phyloP scores from a whole-genome alignment of 2,797 vertebrate genomes.

The Pogonophryne albipinna region DNA sequence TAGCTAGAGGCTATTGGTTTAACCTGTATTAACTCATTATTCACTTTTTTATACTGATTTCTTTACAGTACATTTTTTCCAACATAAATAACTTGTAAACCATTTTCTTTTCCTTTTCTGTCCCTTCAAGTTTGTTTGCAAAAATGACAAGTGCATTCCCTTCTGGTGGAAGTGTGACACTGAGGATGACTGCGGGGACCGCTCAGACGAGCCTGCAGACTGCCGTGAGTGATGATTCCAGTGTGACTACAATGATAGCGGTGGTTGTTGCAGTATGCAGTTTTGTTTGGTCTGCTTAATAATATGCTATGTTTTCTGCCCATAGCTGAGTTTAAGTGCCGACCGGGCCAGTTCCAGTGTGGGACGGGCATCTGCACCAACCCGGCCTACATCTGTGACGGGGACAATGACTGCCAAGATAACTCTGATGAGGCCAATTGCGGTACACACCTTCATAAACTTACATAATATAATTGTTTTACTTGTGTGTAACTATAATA shows the following conservation, averaged over 20 bases:
- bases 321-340: slow-evolving; percentile 93
- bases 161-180: slow-evolving; percentile 99
- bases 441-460: slow-evolving; percentile 75
- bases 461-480: neutral
- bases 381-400: slow-evolving; percentile 95
- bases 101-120: neutral
- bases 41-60: too few species aligned
- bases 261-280: neutral
- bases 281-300: slow-evolving; percentile 11
- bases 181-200: slow-evolving; percentile 94
- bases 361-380: slow-evolving; percentile 95
- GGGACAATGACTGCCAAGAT: slow-evolving; percentile 96
- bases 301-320: slow-evolving; percentile 25
- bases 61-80: too few species aligned
- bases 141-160: slow-evolving; percentile 96
- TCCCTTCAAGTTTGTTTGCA: slow-evolving; percentile 91
- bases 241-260: neutral
- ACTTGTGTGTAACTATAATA: neutral
- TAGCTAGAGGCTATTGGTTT: neutral
- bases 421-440: slow-evolving; percentile 96
- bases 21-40: neutral
- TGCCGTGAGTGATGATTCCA: slow-evolving; percentile 88
- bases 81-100: too few species aligned
- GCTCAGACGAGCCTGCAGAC: slow-evolving; percentile 92
- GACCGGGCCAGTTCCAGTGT: slow-evolving; percentile 95